These are phyloP conservation scores for Asteroscopus sphinx DNA, from an alignment of 2,888 invertebrate genomes.

Conservation along the genomic window DNA sequence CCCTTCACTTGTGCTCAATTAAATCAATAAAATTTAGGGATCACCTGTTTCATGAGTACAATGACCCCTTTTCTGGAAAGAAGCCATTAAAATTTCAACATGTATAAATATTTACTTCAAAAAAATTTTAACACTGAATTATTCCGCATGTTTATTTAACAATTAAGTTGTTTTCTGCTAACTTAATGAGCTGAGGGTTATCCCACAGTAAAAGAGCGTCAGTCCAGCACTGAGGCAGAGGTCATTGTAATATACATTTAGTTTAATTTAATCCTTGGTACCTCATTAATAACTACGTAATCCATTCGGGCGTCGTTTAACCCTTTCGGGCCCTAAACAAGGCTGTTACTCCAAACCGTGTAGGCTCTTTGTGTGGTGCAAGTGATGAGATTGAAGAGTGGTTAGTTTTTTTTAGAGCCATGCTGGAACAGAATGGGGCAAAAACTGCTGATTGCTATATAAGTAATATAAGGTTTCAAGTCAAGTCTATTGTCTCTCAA, in stretches of 20 bases:
- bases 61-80: too few species aligned
- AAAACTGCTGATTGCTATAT: too few species aligned
- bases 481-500: too few species aligned
- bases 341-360: slow-evolving; percentile 62
- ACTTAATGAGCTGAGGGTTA: slow-evolving; percentile 28
- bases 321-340: slow-evolving; percentile 70
- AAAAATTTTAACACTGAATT: slow-evolving; percentile 4
- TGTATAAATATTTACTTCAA: too few species aligned
- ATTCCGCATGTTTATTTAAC: slow-evolving; percentile 1
- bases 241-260: slow-evolving; percentile 44
- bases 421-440: not conserved
- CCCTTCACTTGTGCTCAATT: too few species aligned
- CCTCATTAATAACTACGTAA: slow-evolving; percentile 69
- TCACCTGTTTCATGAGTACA: too few species aligned
- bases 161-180: not conserved
- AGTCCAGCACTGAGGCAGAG: slow-evolving; percentile 5
- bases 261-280: slow-evolving; percentile 51
- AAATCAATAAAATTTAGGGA: too few species aligned
- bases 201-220: slow-evolving; percentile 23
- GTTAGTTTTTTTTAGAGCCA: not conserved
- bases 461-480: too few species aligned
- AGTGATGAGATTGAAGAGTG: slow-evolving; percentile 6
- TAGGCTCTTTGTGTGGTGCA: slow-evolving; percentile 36
- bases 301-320: slow-evolving; percentile 63
- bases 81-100: too few species aligned